A percentile compares a stretch with the other conserved stretches of the same genome.
Evolutionary conservation across 53 echinoderm and acorn worm species (phyloP).

Genomic region (Astropecten irregularis): DNA sequence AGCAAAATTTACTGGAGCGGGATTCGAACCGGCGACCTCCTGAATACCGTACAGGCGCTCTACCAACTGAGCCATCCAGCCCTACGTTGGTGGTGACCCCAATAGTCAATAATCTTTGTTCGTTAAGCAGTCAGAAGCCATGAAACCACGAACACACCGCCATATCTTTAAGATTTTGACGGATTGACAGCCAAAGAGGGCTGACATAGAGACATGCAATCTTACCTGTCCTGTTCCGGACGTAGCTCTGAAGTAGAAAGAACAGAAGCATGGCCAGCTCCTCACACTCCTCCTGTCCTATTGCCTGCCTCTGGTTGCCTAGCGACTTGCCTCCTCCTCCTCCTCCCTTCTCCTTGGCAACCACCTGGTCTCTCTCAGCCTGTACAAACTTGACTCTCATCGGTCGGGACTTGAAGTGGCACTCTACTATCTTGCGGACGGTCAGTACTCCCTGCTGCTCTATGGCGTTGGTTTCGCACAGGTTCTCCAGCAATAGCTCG

Average conservation of each 20-base stretch:
- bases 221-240: conserved; percentile 56
- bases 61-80: too few species aligned
- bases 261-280: conserved; percentile 66
- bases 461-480: conserved; percentile 1
- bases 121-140: too few species aligned
- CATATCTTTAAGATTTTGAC: too few species aligned
- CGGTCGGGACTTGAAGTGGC: conserved; percentile 42
- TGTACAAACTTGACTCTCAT: background rate
- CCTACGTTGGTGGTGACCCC: too few species aligned
- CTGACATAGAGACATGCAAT: too few species aligned
- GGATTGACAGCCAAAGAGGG: too few species aligned
- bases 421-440: conserved; percentile 53
- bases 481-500: conserved; percentile 60
- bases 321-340: background rate
- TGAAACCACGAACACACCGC: too few species aligned
- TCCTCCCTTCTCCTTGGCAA: background rate
- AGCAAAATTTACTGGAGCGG: too few species aligned
- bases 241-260: conserved; percentile 67
- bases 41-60: too few species aligned
- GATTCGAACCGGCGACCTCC: too few species aligned
- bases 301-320: background rate
- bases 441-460: conserved; percentile 26
- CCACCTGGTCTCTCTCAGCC: background rate
- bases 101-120: too few species aligned
- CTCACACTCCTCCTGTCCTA: conserved; percentile 53